Conservation (phyloP, 2,797 vertebrate species). For the Anableps anableps region DNA sequence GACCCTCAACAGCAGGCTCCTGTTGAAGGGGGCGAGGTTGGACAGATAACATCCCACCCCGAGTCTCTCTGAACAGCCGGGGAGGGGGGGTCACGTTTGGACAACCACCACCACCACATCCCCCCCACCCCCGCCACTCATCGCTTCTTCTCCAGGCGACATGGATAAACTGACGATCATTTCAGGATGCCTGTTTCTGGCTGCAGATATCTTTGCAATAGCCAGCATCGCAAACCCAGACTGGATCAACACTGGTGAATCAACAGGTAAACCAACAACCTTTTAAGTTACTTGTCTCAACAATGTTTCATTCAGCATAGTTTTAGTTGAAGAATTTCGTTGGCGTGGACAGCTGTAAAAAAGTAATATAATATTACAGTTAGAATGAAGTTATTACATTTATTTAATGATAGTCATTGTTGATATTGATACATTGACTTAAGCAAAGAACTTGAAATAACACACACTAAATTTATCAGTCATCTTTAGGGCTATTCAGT, state of each 20-base stretch:
- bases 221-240: constrained; percentile 98
- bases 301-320: not conserved
- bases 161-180: constrained; percentile 99
- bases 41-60: constrained; percentile 68
- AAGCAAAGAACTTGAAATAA: no score
- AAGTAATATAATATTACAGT: no score
- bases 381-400: not conserved
- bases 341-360: not conserved
- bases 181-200: constrained; percentile 98
- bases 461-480: no score
- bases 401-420: not conserved
- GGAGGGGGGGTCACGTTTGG: constrained; percentile 40
- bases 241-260: constrained; percentile 99
- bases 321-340: not conserved
- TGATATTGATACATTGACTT: not conserved
- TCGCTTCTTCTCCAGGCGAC: constrained; percentile 58
- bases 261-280: constrained; percentile 85
- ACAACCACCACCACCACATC: constrained; percentile 33
- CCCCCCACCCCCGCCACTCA: constrained; percentile 13
- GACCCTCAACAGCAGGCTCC: constrained; percentile 61
- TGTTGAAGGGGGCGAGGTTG: constrained; percentile 76
- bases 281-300: no score
- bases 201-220: constrained; percentile 98
- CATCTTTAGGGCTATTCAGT: no score
- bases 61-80: constrained; percentile 45